phyloP scores from a whole-genome alignment of 2,888 invertebrate species.

The Agrilus biguttatus region DNA sequence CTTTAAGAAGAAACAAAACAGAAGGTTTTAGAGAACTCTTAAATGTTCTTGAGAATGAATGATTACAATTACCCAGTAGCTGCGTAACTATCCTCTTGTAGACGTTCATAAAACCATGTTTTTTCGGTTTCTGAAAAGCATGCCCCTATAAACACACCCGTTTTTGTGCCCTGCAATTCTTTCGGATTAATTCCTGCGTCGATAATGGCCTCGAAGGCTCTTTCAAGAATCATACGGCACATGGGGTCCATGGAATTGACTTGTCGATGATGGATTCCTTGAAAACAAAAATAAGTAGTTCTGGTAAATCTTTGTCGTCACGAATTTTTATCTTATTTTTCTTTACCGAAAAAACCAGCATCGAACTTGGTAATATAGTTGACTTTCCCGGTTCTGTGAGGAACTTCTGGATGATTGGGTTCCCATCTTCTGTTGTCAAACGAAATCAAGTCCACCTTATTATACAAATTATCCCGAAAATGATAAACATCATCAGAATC shows the following conservation, averaged over 20 bases:
- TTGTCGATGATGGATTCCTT: conserved; percentile 50
- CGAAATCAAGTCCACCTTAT: conserved; percentile 72
- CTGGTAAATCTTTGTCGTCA: neutral
- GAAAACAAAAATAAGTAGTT: neutral
- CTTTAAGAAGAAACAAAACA: conserved; percentile 28
- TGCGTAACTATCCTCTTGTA: conserved; percentile 21
- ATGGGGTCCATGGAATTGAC: conserved; percentile 40
- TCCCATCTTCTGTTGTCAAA: conserved; percentile 67
- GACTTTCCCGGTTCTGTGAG: conserved; percentile 51
- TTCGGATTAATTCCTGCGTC: conserved; percentile 53
- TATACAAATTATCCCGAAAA: conserved; percentile 54
- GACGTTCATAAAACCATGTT: conserved; percentile 43
- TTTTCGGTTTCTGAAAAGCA: conserved; percentile 66
- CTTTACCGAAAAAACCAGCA: conserved; percentile 36
- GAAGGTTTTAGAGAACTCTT: neutral
- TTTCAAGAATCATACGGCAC: conserved; percentile 42
- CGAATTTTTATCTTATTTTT: neutral
- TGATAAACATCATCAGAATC: conserved; percentile 60
- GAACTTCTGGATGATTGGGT: conserved; percentile 42
- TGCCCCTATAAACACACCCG: conserved; percentile 66
- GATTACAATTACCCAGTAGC: conserved; percentile 35
- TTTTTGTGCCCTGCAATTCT: conserved; percentile 52
- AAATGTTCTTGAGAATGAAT: neutral
- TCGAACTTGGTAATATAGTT: conserved; percentile 38
- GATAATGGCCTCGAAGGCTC: conserved; percentile 40